These are phyloP conservation scores for Synanthedon andrenaeformis DNA, from an alignment of 2,888 invertebrate species.

Conservation along the genomic window DNA sequence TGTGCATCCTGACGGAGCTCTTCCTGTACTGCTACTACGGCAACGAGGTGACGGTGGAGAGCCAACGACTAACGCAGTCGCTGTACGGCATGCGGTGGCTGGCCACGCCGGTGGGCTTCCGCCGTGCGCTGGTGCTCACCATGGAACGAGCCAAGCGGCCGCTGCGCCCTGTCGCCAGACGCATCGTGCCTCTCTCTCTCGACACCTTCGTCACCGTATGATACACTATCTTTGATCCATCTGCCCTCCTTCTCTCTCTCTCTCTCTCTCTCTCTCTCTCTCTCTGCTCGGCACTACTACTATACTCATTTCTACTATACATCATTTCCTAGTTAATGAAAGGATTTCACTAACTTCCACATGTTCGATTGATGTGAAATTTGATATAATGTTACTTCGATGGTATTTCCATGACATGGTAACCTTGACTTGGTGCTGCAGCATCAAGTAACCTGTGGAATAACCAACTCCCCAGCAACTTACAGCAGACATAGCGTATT, in stretches of 20 bases:
- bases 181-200: conserved; percentile 60
- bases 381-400: too few relatives aligned
- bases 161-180: conserved; percentile 56
- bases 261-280: too few relatives aligned
- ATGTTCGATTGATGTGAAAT: too few relatives aligned
- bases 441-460: too few relatives aligned
- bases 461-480: too few relatives aligned
- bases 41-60: conserved; percentile 67
- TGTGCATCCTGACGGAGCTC: conserved; percentile 66
- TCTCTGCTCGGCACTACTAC: not conserved
- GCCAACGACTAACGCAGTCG: conserved; percentile 41
- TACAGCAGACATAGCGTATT: too few relatives aligned
- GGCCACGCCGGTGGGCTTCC: conserved; percentile 11
- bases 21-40: conserved; percentile 71
- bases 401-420: too few relatives aligned
- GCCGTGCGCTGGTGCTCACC: conserved; percentile 23
- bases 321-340: too few relatives aligned
- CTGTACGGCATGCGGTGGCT: conserved; percentile 47
- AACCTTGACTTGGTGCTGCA: too few relatives aligned
- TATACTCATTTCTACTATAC: too few relatives aligned
- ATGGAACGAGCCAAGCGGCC: conserved; percentile 58
- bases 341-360: too few relatives aligned
- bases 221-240: not conserved
- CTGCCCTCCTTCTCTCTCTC: too few relatives aligned
- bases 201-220: conserved; percentile 61